Percentiles rank a stretch among this genome's conserved stretches.
Conservation (phyloP, 2,797 vertebrate genomes). For the Sebastes oblongus region DNA sequence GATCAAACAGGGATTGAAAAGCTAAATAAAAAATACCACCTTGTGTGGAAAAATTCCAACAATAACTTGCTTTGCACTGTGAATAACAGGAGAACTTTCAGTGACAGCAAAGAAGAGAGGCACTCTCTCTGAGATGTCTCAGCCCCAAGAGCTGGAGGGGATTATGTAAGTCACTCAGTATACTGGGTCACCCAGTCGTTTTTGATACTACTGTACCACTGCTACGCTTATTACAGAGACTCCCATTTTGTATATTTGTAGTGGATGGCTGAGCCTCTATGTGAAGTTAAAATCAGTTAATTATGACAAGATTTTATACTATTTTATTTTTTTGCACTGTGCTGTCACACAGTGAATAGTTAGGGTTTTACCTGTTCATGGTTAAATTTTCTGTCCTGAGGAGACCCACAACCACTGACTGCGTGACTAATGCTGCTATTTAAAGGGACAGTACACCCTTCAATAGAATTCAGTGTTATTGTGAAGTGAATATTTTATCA, state of each 20-base stretch:
- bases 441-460: not conserved
- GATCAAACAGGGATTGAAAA: not conserved
- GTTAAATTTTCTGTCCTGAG: not conserved
- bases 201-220: conserved; percentile 51
- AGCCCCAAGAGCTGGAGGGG: conserved; percentile 55
- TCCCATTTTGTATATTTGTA: conserved; percentile 4
- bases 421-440: conserved; percentile 15
- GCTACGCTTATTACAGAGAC: conserved; percentile 14
- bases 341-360: not conserved
- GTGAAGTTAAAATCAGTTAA: not conserved
- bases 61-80: conserved; percentile 10
- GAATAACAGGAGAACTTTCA: conserved; percentile 40
- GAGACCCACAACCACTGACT: not conserved
- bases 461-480: conserved; percentile 4
- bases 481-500: not conserved
- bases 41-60: not conserved
- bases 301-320: not conserved
- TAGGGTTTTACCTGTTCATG: not conserved
- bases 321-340: not conserved
- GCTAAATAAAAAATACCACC: not conserved
- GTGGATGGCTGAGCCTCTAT: not conserved
- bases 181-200: conserved; percentile 76
- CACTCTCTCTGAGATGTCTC: conserved; percentile 68
- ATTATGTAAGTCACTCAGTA: conserved; percentile 76
- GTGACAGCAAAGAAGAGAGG: conserved; percentile 50